These are phyloP conservation scores for Lamproptera curius DNA, from an alignment of 2,888 invertebrate genomes.

Conservation along the genomic window DNA sequence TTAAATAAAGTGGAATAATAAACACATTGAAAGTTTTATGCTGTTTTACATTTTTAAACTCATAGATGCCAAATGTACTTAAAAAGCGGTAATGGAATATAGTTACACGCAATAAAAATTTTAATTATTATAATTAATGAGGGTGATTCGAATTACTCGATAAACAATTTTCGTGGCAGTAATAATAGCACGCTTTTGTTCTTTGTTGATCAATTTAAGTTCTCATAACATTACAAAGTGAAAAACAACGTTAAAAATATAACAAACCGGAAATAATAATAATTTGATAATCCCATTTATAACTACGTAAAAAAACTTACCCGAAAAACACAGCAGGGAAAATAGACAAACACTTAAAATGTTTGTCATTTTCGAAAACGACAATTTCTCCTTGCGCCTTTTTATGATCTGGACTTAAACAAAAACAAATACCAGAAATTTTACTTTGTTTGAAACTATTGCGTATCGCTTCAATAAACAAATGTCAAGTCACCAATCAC, in stretches of 20 bases:
- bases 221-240: constrained; percentile 3
- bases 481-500: constrained; percentile 48
- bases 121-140: no score
- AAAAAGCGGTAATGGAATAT: no score
- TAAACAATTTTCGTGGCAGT: no score
- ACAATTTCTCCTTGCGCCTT: constrained; percentile 35
- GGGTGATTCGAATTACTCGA: no score
- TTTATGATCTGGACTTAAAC: constrained; percentile 38
- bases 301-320: constrained; percentile 43
- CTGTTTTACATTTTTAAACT: no score
- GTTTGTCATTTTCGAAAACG: constrained; percentile 58
- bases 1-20: no score
- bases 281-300: constrained; percentile 25
- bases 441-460: constrained; percentile 61
- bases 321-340: constrained; percentile 49
- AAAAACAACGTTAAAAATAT: no score
- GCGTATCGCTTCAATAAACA: constrained; percentile 51
- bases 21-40: no score
- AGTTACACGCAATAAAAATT: no score
- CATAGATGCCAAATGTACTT: no score
- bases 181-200: no score
- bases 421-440: constrained; percentile 47
- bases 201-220: no score
- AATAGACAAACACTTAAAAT: constrained; percentile 63
- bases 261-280: constrained; percentile 30